Conservation (phyloP, 2,113 vertebrate species). For the Bucco capensis region DNA sequence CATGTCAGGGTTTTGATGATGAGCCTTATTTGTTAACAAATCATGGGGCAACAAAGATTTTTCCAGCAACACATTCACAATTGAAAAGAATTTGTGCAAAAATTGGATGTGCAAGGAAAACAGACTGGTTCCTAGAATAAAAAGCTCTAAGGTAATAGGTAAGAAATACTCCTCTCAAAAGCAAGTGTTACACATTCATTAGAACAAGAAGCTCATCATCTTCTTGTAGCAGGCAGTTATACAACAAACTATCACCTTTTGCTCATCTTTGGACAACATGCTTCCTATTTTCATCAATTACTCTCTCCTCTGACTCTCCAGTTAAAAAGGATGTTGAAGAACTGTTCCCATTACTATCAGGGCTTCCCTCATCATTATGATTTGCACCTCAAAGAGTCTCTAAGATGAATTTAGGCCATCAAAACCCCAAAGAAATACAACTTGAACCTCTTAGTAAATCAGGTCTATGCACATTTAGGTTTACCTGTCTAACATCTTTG, state of each 20-base stretch:
- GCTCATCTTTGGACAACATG: neutral
- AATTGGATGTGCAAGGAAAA: neutral
- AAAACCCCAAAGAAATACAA: neutral
- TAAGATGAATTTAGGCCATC: neutral
- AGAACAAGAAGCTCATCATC: no score
- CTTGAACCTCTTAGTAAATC: neutral
- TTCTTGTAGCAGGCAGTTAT: neutral
- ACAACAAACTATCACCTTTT: neutral
- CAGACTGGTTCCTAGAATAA: neutral
- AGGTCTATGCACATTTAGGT: neutral
- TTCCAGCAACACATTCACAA: neutral
- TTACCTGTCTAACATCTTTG: conserved; percentile 97
- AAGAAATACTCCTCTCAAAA: no score
- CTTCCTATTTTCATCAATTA: neutral
- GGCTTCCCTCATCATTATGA: neutral
- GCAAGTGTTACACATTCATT: no score
- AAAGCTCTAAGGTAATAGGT: neutral
- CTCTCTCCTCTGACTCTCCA: neutral
- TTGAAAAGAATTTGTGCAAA: neutral
- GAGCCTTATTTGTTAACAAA: neutral
- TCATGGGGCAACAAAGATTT: neutral
- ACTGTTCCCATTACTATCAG: neutral
- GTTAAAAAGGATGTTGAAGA: neutral
- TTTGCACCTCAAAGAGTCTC: neutral
- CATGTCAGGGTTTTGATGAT: neutral